Evolutionary conservation across 2,797 vertebrate genomes (phyloP).

Genomic region (Smutsia temminckii): DNA sequence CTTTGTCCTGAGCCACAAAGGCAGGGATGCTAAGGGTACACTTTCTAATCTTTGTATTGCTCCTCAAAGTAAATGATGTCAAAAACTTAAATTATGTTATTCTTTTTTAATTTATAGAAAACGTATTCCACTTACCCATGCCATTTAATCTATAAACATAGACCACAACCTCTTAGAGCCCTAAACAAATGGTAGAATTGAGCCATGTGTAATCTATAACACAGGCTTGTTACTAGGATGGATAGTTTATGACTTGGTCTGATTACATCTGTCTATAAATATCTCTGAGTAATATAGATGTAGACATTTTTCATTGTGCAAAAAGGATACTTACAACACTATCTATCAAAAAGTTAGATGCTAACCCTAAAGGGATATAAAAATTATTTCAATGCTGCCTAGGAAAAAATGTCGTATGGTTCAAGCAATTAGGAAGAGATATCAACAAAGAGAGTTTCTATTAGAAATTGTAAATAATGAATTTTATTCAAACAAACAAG

Average conservation of each 20-base stretch:
- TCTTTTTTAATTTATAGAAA: not conserved
- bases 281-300: constrained; percentile 60
- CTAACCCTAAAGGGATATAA: constrained; percentile 75
- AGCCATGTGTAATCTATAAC: not conserved
- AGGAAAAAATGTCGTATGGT: constrained; percentile 82
- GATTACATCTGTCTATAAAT: constrained; percentile 59
- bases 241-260: not conserved
- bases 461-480: constrained; percentile 86
- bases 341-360: constrained; percentile 77
- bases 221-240: not conserved
- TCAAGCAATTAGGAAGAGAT: constrained; percentile 84
- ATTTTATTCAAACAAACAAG: constrained; percentile 87
- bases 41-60: not conserved
- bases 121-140: not conserved
- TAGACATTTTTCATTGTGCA: constrained; percentile 68
- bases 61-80: constrained; percentile 20
- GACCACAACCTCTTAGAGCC: not conserved
- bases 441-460: constrained; percentile 84
- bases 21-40: not conserved
- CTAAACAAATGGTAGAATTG: not conserved
- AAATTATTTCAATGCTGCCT: constrained; percentile 77
- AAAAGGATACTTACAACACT: constrained; percentile 72
- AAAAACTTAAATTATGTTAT: constrained; percentile 2
- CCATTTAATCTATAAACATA: not conserved
- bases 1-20: not conserved